Evolutionary conservation across 2,113 vertebrate genomes (phyloP).

Genomic region (Nansenia antarctica): DNA sequence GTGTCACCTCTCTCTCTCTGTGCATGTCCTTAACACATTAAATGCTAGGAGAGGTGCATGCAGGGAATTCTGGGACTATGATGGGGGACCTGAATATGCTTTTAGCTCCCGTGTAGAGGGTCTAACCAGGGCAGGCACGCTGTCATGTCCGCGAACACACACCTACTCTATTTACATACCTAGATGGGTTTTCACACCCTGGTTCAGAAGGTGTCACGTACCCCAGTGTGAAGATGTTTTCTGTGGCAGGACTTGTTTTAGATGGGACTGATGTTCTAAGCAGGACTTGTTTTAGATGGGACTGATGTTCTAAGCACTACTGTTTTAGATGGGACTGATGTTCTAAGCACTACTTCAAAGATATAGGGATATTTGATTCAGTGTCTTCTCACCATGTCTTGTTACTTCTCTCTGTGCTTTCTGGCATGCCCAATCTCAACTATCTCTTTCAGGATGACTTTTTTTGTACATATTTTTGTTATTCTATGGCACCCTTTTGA

Average conservation of each 20-base stretch:
- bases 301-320: slow-evolving; percentile 19
- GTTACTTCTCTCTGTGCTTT: too few species aligned
- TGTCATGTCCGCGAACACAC: slow-evolving; percentile 49
- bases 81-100: slow-evolving; percentile 65
- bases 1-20: not conserved
- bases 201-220: slow-evolving; percentile 39
- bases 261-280: slow-evolving; percentile 8
- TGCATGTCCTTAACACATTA: slow-evolving; percentile 32
- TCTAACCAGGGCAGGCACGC: slow-evolving; percentile 27
- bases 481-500: too few species aligned
- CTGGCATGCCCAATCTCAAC: too few species aligned
- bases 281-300: slow-evolving; percentile 22
- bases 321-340: not conserved
- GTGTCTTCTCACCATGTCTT: too few species aligned
- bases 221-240: slow-evolving; percentile 58
- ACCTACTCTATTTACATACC: slow-evolving; percentile 49
- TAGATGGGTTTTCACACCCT: slow-evolving; percentile 63
- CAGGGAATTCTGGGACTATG: not conserved
- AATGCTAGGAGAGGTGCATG: slow-evolving; percentile 3
- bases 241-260: slow-evolving; percentile 29
- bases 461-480: too few species aligned
- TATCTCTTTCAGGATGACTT: too few species aligned
- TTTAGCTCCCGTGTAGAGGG: slow-evolving; percentile 66
- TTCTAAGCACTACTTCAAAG: too few species aligned
- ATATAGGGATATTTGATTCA: too few species aligned